Evolutionary conservation across 2,888 invertebrate genomes (phyloP), one percentile per base, ranked within the genome.

Genomic region (Mesorhabditis spiculigera): DNA sequence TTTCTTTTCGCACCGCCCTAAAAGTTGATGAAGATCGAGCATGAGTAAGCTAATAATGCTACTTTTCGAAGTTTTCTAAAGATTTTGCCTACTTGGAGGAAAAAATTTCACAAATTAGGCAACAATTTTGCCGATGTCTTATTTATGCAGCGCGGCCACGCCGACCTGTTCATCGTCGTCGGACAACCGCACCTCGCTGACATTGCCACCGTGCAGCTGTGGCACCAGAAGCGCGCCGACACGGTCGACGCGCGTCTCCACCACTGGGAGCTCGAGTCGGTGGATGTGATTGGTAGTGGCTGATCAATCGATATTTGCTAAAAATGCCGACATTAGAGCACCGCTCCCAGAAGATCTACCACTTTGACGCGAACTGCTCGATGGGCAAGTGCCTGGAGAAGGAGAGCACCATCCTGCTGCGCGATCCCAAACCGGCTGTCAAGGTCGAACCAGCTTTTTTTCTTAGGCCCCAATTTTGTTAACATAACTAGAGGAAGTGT

Each of bases 91-190:
- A 28, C 28, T 28, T 28, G 28, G 28, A 28, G 28, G 28, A 28
- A 28, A 28, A 28, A 28, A 28, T 28, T 28, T 28, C 28, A 28
- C 28, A 28, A 28, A 28, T 28, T 28, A 28, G 28, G 28, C 28
- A 28, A 28, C 28, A 28, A 28, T 28, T 28, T 28, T 28, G 28
- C 28, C 28, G 28, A 28, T 28, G 28, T 28, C 28, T 28, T 28
- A 28, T 28, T 28, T 28, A 28, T 28, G 28, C 28, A 28, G 28
- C 28, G 28, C 28, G 28, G 28, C 28, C 28, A 28, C 28, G 28
- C 28, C 28, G 66, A 70, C 42, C 66, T 70, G 43, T 70, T 70
- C 45, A 16, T 70, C 13, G 13, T 70, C n/a, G 63, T 44, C 28
- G 63, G 66, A 10, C 70, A 70, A 50, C 16, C 16, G 16, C 43